Base-by-base conservation (phyloP, 2,797 vertebrate species). In the Enteromius paludinosus region DNA sequence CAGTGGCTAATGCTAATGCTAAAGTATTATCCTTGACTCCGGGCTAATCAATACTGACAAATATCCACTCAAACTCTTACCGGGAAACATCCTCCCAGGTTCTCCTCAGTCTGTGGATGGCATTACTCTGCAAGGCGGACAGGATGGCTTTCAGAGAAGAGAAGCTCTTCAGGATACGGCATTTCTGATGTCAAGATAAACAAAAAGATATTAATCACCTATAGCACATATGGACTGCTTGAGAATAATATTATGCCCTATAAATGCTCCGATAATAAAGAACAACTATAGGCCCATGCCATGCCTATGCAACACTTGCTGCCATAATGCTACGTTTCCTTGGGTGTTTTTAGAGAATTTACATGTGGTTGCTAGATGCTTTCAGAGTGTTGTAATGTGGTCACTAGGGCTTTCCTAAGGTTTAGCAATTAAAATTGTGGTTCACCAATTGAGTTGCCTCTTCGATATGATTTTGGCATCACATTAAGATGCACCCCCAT, bases 61-160 rank as follows among this genome's bases (percentile, higher is more conserved):
- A 82, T 43, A 82, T 43, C 38, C 41, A 25, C 25, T 56, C 65
- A 77, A 43, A 59, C 35, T 69, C 64, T 70, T 77, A 83, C 86
- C 96, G 96, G 87, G 11, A 94, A 25, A 97, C 96, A 14, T 97
- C 96, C 0, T 96, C 96, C 96, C 96, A 97, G 0, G 95, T 96
- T 86, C 94, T 96, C 90, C 94, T 96, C 68, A 97, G 91, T 1
- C 96, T 87, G 89, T 97, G 95, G 41, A 97, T 90, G 0, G 95
- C 92, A 0, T 97, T 96, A 87, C 96, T 96, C 89, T 96, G 96
- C 71, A 97, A 92, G 2, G 96, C 96, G 0, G 96, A 97, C 35
- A 97, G 95, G 86, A 97, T 95, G 84, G 96, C 96, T 0, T 96
- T 92, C 59, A 97, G 93, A 0, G 96, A 97, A 0, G 96, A 97